These are phyloP conservation scores for Laticauda colubrina DNA, from an alignment of 2,113 vertebrate genomes.

Conservation along the genomic window DNA sequence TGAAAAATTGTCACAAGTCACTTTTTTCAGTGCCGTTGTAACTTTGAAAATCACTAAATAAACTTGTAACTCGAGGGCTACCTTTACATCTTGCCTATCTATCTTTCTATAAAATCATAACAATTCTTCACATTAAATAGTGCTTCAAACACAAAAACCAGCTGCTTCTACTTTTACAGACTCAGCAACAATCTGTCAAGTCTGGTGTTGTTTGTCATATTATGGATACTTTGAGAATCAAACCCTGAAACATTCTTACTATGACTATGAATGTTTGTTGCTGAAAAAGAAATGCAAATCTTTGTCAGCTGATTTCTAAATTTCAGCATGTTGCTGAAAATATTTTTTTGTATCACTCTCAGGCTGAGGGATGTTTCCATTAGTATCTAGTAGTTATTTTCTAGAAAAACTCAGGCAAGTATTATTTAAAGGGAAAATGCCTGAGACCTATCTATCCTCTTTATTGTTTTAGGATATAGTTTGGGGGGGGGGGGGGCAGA, in stretches of 20 bases:
- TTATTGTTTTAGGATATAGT: no score
- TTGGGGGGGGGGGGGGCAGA: background rate
- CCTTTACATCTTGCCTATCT: background rate
- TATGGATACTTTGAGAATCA: background rate
- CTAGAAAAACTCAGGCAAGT: background rate
- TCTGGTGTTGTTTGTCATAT: background rate
- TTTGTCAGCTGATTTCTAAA: background rate
- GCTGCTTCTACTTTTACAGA: background rate
- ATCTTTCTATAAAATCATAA: background rate
- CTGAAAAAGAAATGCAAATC: background rate
- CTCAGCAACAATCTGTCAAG: background rate
- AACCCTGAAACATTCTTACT: background rate
- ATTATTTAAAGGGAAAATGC: background rate
- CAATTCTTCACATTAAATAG: background rate
- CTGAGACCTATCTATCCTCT: background rate
- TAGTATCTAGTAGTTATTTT: background rate
- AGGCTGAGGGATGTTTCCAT: background rate
- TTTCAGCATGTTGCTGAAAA: background rate
- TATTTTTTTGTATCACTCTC: background rate
- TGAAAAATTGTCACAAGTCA: no score
- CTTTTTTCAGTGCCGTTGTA: no score
- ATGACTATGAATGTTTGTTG: background rate
- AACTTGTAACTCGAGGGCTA: no score
- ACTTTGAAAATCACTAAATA: no score
- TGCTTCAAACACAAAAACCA: background rate